phyloP scores from a whole-genome alignment of 2,888 invertebrate species.

The Lamproptera curius region DNA sequence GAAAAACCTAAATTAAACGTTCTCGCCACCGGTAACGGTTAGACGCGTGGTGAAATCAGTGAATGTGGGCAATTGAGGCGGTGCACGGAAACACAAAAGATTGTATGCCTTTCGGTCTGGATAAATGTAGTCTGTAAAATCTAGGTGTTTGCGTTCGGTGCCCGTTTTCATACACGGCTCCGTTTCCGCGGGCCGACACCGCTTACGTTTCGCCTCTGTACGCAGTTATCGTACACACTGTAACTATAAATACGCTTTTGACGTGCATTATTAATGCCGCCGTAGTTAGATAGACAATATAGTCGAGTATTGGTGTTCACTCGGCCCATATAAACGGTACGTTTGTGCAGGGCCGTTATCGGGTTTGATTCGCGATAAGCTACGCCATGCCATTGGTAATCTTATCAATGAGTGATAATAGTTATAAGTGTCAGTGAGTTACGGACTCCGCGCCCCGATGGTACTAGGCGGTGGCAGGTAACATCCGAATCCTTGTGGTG shows the following conservation, averaged over 20 bases:
- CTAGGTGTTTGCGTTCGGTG: conserved; percentile 4
- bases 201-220: conserved; percentile 6
- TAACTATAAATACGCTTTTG: conserved; percentile 11
- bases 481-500: conserved; percentile 49
- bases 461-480: conserved; percentile 57
- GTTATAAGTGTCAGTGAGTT: conserved; percentile 76
- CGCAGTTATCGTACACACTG: conserved; percentile 9
- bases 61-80: too few species aligned
- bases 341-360: conserved; percentile 64
- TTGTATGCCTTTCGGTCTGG: not conserved
- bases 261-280: conserved; percentile 2
- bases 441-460: conserved; percentile 58
- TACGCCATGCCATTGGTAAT: conserved; percentile 64
- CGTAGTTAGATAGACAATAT: conserved; percentile 19
- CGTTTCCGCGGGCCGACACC: conserved; percentile 3
- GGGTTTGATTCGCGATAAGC: conserved; percentile 71
- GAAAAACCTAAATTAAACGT: too few species aligned
- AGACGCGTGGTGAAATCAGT: too few species aligned
- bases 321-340: conserved; percentile 49
- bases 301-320: conserved; percentile 41
- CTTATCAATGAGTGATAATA: conserved; percentile 75
- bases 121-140: conserved; percentile 4
- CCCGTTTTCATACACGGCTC: conserved; percentile 7
- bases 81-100: too few species aligned
- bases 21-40: too few species aligned